Evolutionary conservation across 2,888 invertebrate genomes (phyloP), one percentile per base, ranked within the genome.

Genomic region (Serrognathus titanus): DNA sequence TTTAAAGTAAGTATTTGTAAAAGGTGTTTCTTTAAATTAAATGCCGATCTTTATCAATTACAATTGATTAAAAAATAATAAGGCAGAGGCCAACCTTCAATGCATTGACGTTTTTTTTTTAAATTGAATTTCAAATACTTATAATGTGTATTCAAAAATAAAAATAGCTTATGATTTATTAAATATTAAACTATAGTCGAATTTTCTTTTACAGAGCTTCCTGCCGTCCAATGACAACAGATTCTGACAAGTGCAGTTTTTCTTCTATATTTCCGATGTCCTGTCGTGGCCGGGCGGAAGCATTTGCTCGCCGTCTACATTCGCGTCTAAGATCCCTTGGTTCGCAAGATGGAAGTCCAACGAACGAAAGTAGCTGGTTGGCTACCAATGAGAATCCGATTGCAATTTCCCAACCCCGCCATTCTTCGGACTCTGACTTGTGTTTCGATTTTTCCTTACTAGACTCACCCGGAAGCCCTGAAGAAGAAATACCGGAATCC

Each of bases 201-300:
- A 31, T 39, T 54, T 11, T 52, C 39, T 54, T 10, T 62, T 62
- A 35, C 57, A 64, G 63, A 57, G 49, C 39, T 40, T 16, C 12
- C 43, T 16, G 16, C 20, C 43, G 43, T 43, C 63, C 58, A 61
- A 72, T 71, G 72, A 68, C 71, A 60, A 56, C 64, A 57, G 55
- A 60, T 48, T 71, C 84, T 54, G 68, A 71, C 38, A 73, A 84
- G 81, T 86, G 87, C 78, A 85, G 87, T 70, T 79, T 88, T 70
- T 82, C 84, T 70, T 85, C 87, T 65, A 79, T 88, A 66, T 79
- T 88, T 79, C 86, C 88, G 72, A 87, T 88, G 85, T 89, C 89
- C 76, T 92, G 90, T 75, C 84, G 90, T 58, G 88, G 88, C 57
- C 83, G 89, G 54, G 90, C 91, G 55, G 91, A 90, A 73, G 88